phyloP scores from a whole-genome alignment of 1,140 invertebrate species.

The Pemphigus obesinymphae region DNA sequence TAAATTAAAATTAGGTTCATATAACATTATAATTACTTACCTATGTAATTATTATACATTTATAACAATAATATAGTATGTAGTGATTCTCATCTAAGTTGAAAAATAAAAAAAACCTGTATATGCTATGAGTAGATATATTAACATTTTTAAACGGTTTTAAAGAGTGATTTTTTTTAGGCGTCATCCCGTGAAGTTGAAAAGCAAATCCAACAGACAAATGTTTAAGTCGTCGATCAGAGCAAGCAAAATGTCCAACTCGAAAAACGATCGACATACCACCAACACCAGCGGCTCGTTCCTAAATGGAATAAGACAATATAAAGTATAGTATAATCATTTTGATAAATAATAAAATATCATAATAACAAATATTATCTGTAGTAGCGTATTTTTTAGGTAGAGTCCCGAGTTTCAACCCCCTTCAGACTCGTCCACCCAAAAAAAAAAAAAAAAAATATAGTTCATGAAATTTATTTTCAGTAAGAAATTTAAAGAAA shows the following conservation, averaged over 20 bases:
- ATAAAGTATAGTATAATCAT: background rate
- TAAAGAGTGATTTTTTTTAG: background rate
- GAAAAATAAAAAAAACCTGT: too few species aligned
- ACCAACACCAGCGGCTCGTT: background rate
- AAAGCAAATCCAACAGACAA: constrained; percentile 25
- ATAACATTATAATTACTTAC: too few species aligned
- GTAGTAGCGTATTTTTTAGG: too few species aligned
- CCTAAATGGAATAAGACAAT: background rate
- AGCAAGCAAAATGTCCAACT: constrained; percentile 3
- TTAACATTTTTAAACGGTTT: background rate
- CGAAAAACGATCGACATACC: background rate
- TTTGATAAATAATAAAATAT: too few species aligned
- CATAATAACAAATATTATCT: too few species aligned
- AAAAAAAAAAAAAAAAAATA: too few species aligned
- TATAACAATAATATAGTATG: background rate
- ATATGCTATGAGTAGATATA: background rate
- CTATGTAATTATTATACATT: background rate
- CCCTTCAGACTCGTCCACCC: too few species aligned
- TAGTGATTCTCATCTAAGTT: too few species aligned
- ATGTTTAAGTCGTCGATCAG: constrained; percentile 32
- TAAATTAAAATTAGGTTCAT: too few species aligned
- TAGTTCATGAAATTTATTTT: too few species aligned
- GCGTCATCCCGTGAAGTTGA: background rate
- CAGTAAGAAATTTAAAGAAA: too few species aligned
- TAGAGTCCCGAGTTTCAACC: too few species aligned